Evolutionary conservation across 35 echinoderm and acorn worm species (phyloP), one percentile per base, ranked within the genome.

Genomic region (Apostichopus parvimensis): DNA sequence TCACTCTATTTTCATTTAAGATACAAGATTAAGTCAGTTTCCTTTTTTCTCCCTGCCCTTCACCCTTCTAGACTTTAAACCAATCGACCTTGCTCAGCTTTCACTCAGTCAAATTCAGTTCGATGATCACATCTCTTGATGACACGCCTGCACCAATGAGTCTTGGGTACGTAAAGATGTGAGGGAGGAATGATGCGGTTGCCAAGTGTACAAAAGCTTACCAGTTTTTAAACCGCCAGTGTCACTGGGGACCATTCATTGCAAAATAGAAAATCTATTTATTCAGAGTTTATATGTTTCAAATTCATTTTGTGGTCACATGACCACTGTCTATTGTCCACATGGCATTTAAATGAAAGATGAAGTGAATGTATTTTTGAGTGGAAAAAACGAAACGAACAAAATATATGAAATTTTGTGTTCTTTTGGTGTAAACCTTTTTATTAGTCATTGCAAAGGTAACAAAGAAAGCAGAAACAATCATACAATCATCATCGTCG

Each of bases 201-300:
- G 71, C 71, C 71, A 75, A 75, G 71, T 4, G 6, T 75, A n/a
- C 13, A 75, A 18, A 75, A 75, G 12, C 6, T 75, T 75, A 75
- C n/a, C 71, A 75, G n/a, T 22, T 6, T 18, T 7, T 75, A 61
- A 45, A 68, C 18, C 9, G 7, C 64, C 18, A 18, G 18, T 68
- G 64, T 75, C 71, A 75, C 14, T 75, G 17, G 71, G 71, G 13
- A 75, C 64, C 64, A 68, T 68, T 75, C 15, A 22, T 75, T 18
- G n/a, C 11, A 75, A 7, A 75, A 75, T 75, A 75, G 14, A 75
- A 18, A 75, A 75, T 75, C 11, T 75, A 75, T 75, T 75, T 75
- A 75, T 75, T 13, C 71, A 75, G 71, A 75, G 71, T 75, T 75
- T 68, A 68, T 75, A 75, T 75, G n/a, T 22, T 75, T 75, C 17